A percentile compares a stretch with the other conserved stretches of the same genome.
phyloP scores from a whole-genome alignment of 2,888 invertebrate genomes.

The Colostygia pectinataria region DNA sequence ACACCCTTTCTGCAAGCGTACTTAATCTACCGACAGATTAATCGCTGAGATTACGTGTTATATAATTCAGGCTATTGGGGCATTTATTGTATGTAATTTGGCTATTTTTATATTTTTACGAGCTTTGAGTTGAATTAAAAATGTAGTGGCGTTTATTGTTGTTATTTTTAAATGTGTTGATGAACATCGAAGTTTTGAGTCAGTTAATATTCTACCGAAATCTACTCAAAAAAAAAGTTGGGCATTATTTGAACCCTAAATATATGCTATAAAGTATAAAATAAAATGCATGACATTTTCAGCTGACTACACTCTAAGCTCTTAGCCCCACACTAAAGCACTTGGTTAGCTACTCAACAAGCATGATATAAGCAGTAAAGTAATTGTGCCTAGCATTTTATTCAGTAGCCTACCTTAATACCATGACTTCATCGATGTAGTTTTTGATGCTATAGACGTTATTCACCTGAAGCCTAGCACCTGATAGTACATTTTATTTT shows the following conservation, averaged over 20 bases:
- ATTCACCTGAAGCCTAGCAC: too few relatives aligned
- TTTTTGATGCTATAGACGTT: too few relatives aligned
- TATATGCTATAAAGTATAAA: conserved; percentile 1
- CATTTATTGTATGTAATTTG: conserved; percentile 34
- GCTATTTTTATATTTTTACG: conserved; percentile 30
- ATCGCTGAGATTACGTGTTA: conserved; percentile 27
- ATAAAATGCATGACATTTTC: background rate
- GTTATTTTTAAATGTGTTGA: too few relatives aligned
- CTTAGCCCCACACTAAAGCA: conserved; percentile 17
- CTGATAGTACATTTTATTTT: too few relatives aligned
- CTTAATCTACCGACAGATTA: conserved; percentile 31
- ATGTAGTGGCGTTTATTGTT: too few relatives aligned
- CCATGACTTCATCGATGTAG: conserved; percentile 3
- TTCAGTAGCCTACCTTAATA: conserved; percentile 33
- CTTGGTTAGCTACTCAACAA: conserved; percentile 12
- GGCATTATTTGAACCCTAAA: too few relatives aligned
- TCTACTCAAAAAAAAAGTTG: background rate
- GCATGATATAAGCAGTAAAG: conserved; percentile 21
- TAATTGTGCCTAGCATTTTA: conserved; percentile 49
- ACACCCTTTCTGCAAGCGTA: background rate
- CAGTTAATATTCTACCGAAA: too few relatives aligned
- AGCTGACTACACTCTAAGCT: conserved; percentile 14
- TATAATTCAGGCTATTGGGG: conserved; percentile 32
- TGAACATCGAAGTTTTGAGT: too few relatives aligned
- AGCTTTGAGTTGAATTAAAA: background rate